Evolutionary conservation across 2,113 vertebrate species (phyloP).

Genomic region (Patagioenas fasciata): DNA sequence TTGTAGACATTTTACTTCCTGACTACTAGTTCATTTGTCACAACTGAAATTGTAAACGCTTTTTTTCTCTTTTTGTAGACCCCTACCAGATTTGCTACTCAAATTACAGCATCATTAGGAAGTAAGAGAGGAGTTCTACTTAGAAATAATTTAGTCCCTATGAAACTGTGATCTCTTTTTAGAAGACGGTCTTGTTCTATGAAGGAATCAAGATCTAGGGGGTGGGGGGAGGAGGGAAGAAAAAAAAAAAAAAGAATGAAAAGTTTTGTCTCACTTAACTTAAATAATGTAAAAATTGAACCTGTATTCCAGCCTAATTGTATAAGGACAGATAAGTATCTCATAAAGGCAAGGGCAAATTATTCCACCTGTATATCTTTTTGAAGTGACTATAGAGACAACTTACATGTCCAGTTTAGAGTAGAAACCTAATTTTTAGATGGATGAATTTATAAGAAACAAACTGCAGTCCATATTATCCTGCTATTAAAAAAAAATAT

Average conservation of each 20-base stretch:
- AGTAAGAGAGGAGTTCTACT: neutral
- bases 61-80: neutral
- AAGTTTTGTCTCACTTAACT: neutral
- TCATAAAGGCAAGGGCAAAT: neutral
- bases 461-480: neutral
- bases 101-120: neutral
- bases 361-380: neutral
- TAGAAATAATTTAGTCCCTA: neutral
- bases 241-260: too few species aligned
- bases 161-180: neutral
- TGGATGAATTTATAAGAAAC: neutral
- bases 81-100: neutral
- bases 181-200: neutral
- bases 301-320: neutral
- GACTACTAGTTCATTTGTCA: neutral
- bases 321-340: neutral
- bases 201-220: neutral
- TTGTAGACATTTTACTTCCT: neutral
- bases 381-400: neutral
- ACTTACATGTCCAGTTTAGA: neutral
- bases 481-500: neutral
- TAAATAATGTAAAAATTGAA: neutral
- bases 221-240: rapidly evolving
- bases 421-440: neutral
- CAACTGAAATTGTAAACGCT: neutral